Percentiles rank a stretch among this genome's conserved stretches.
Conservation (phyloP, 1,140 invertebrate genomes). For the Thalassaphorura encarpata region DNA sequence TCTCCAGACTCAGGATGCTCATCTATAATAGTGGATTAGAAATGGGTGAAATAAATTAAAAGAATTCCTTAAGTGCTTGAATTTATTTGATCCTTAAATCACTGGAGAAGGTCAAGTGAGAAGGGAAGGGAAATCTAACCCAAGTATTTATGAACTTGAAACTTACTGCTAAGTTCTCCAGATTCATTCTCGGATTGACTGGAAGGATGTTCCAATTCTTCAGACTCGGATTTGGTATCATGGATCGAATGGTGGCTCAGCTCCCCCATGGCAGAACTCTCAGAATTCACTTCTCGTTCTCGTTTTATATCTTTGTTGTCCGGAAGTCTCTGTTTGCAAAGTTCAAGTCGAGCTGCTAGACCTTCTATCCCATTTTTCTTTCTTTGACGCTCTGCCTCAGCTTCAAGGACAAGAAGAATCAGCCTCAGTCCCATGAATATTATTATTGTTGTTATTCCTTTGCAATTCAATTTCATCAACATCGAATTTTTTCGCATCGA, state of each 20-base stretch:
- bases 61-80: neutral
- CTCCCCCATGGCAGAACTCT: neutral
- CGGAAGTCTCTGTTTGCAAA: conserved; percentile 56
- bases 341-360: conserved; percentile 33
- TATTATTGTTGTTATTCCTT: conserved; percentile 30
- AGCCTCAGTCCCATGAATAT: conserved; percentile 19
- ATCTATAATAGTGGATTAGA: conserved; percentile 13
- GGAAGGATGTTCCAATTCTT: conserved; percentile 24
- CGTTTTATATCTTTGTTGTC: neutral
- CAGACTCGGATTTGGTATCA: too few species aligned
- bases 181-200: conserved; percentile 32
- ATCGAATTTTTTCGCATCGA: conserved; percentile 4
- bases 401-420: too few species aligned
- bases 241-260: too few species aligned
- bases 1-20: conserved; percentile 32
- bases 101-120: neutral
- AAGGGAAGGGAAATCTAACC: neutral
- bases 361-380: conserved; percentile 32
- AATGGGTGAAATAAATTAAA: neutral
- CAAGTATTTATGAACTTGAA: neutral
- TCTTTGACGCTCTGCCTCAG: conserved; percentile 29
- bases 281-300: neutral
- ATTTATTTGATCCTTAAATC: neutral
- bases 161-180: neutral
- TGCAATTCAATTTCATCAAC: conserved; percentile 18